A percentile compares a stretch with the other conserved stretches of the same genome.
Conservation (phyloP, 1,140 invertebrate genomes). For the Ips typographus region DNA sequence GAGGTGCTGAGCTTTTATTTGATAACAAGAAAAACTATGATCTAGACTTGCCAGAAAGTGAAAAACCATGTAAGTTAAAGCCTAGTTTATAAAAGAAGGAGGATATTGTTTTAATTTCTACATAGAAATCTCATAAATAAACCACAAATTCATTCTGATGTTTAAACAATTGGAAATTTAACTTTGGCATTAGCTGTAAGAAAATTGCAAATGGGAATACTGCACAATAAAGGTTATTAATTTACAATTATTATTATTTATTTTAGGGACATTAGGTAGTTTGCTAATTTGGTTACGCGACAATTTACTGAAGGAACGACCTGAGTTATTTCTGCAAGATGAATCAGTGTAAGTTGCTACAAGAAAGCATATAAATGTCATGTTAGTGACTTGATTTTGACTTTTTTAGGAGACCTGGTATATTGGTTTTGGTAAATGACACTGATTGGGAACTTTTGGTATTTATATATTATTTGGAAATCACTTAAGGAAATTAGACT, state of each 20-base stretch:
- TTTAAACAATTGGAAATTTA: no score
- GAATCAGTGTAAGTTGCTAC: conserved; percentile 70
- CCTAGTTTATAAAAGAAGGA: no score
- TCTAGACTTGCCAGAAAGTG: conserved; percentile 61
- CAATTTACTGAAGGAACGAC: conserved; percentile 81
- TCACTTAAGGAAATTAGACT: not conserved
- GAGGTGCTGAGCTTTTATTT: conserved; percentile 86
- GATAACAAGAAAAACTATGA: conserved; percentile 76
- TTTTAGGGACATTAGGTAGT: conserved; percentile 71
- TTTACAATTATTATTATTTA: no score
- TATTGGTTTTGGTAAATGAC: conserved; percentile 90
- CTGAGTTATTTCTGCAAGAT: conserved; percentile 87
- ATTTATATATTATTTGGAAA: conserved; percentile 43
- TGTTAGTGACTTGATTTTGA: not conserved
- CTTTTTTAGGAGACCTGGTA: conserved; percentile 78
- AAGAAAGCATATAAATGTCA: not conserved
- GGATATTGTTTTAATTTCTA: not conserved
- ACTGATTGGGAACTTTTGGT: conserved; percentile 89
- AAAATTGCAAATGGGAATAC: no score
- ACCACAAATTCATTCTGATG: no score
- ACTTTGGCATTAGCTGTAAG: no score
- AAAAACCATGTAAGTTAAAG: conserved; percentile 46
- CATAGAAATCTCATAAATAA: no score
- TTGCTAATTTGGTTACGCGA: conserved; percentile 81
- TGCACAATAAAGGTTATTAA: no score